A percentile compares a stretch with the other conserved stretches of the same genome.
Conservation (phyloP, 2,113 vertebrate genomes). For the Tor tambroides region DNA sequence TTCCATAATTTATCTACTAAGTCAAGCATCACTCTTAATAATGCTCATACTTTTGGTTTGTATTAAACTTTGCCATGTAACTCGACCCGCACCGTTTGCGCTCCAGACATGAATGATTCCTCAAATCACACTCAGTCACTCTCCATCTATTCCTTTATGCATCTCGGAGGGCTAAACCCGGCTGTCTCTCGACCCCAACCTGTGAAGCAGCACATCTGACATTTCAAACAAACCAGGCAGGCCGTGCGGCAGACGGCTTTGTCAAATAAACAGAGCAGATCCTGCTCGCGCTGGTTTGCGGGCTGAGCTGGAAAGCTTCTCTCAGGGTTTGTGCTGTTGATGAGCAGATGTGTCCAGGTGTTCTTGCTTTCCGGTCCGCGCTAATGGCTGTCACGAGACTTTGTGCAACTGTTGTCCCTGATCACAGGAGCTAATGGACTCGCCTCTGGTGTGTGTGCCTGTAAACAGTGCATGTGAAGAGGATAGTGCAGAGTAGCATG, state of each 20-base stretch:
- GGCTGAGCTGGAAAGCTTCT: neutral
- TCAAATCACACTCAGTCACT: neutral
- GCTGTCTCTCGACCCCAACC: slow-evolving; percentile 33
- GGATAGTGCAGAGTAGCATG: neutral
- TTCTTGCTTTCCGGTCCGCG: slow-evolving; percentile 3
- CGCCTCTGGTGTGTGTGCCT: neutral
- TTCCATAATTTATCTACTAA: neutral
- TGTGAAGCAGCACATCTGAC: slow-evolving; percentile 45
- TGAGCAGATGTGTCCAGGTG: slow-evolving; percentile 48
- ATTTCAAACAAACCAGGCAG: slow-evolving; percentile 54
- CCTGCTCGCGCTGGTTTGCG: slow-evolving; percentile 29
- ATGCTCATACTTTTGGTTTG: neutral
- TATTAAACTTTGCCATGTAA: neutral
- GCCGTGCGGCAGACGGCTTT: slow-evolving; percentile 21
- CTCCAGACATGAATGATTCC: neutral
- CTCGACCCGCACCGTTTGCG: neutral
- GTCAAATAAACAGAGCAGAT: slow-evolving; percentile 45
- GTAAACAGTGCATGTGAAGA: too few relatives aligned
- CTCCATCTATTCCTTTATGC: slow-evolving; percentile 20
- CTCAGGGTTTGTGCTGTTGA: slow-evolving; percentile 33
- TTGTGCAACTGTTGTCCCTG: slow-evolving; percentile 7
- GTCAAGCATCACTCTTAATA: neutral
- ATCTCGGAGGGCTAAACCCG: slow-evolving; percentile 32
- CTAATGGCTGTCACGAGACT: slow-evolving; percentile 17
- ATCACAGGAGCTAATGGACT: slow-evolving; percentile 26